Evolutionary conservation across 37 sponge, comb jelly and placozoan species (phyloP), one percentile per base, ranked within the genome.

Genomic region (Beroe ovata): DNA sequence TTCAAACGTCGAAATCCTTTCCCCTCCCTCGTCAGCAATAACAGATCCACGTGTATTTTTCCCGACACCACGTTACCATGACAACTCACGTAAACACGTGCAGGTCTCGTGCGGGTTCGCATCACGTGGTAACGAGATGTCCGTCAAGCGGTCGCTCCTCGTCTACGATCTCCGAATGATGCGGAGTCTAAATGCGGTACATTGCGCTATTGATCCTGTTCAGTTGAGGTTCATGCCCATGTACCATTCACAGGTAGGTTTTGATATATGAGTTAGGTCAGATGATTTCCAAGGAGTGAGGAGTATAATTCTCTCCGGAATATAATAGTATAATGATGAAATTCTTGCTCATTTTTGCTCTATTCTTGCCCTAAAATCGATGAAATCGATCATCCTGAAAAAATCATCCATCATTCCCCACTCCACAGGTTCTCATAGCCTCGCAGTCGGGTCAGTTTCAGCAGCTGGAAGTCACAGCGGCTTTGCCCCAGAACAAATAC

Each of bases 91-190:
- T n/a, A n/a, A n/a, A n/a, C n/a, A n/a, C n/a, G n/a, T n/a, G n/a
- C n/a, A 62, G 63, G 63, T 77, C 14, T 77, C 84, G 8, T 77
- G 84, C 28, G 84, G 84, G 42, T 77, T 77, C 21, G 84, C 84
- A 0, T 77, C 84, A 4, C 84, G 84, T 18, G 84, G 84, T 1
- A 77, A 77, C 84, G 84, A 77, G 38, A 42, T 77, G 84, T 26
- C 54, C 54, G 84, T 77, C 3, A 77, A 39, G 54, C 41, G 84
- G 8, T 39, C 84, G 0, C 54, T 77, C 36, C 54, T 77, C 4
- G 84, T 77, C 36, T 77, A 77, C 84, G 84, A 77, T 77, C 84
- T 77, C 36, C 42, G 84, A 33, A 77, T 77, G 84, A 77, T 77
- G 84, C 41, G 84, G 38, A 77, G 84, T 40, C 54, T 77, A 3